A percentile compares a stretch with the other conserved stretches of the same genome.
Conservation (phyloP, 1,140 invertebrate species). For the Drosophila pruinosa region DNA sequence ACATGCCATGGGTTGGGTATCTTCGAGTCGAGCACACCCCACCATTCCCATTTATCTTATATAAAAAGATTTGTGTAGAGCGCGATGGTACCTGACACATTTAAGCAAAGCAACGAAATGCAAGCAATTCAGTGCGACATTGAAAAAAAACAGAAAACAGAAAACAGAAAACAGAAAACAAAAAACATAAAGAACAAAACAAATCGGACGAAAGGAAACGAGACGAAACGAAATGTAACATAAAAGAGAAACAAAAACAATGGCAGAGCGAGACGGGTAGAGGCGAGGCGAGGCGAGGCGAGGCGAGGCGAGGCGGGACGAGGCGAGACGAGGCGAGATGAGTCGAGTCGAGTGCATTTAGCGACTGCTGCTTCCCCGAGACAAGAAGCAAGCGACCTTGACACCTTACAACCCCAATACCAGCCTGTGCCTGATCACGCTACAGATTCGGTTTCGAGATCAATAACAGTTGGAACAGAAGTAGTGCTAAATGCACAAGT, state of each 20-base stretch:
- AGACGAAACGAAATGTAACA: neutral
- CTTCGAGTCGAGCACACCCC: neutral
- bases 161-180: neutral
- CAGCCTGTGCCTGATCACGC: too few species aligned
- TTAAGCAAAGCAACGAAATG: constrained; percentile 23
- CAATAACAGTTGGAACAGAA: constrained; percentile 2
- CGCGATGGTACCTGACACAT: constrained; percentile 25
- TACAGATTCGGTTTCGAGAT: constrained; percentile 8
- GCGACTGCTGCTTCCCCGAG: neutral
- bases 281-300: too few species aligned
- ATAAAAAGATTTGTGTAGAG: neutral
- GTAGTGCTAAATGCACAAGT: too few species aligned
- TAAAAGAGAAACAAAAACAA: constrained; percentile 30
- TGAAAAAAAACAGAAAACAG: neutral
- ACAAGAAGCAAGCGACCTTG: constrained; percentile 6
- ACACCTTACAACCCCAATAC: constrained; percentile 2
- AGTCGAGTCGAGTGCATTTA: constrained; percentile 7
- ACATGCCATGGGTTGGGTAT: neutral
- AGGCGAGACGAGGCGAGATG: too few species aligned
- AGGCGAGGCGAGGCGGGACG: too few species aligned
- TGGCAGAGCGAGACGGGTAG: too few species aligned
- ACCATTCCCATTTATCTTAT: neutral
- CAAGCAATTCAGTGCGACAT: constrained; percentile 24
- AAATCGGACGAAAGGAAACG: neutral
- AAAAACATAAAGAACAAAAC: neutral